Base-by-base conservation (phyloP, 1,140 invertebrate species). In the Bradynema listronoti region DNA sequence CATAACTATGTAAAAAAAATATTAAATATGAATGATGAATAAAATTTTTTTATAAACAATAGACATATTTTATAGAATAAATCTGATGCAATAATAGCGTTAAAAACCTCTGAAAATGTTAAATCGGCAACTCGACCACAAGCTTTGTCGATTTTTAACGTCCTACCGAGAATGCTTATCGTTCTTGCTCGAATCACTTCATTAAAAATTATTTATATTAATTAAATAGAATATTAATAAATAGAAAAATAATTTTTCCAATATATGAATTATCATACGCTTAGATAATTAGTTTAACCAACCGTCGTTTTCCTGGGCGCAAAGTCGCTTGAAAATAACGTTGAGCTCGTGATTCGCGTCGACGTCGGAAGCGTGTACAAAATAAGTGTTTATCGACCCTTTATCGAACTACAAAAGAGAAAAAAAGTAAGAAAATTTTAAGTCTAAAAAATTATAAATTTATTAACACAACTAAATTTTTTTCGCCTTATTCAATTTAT, bases 81-180 rank as follows among this genome's bases (percentile, higher is more conserved):
- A n/a, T n/a, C n/a, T n/a, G n/a, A n/a, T n/a, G n/a, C n/a, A n/a
- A n/a, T n/a, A n/a, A n/a, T n/a, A n/a, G n/a, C n/a, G n/a, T n/a
- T n/a, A n/a, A n/a, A n/a, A n/a, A n/a, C n/a, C n/a, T n/a, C n/a
- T n/a, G n/a, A n/a, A n/a, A n/a, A n/a, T n/a, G n/a, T n/a, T 25
- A 87, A 86, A 81, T 97, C 88, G 54, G 92, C 81, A 36, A 98
- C 84, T 79, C 87, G 84, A 0, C 92, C 94, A 82, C 92, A 97
- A 14, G 90, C 89, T 81, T 86, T 90, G 6, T 84, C 81, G 76
- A 98, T 90, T 2, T 82, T 84, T 0, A 99, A 85, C 82, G 93
- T 87, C 65, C 93, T 81, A 25, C 90, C 90, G 75, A 87, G 84
- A 73, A 93, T 91, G 64, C 83, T 87, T 46, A 98, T 83, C 2